Evolutionary conservation across 2,888 invertebrate species (phyloP).

Genomic region (Gastrophysa polygoni): DNA sequence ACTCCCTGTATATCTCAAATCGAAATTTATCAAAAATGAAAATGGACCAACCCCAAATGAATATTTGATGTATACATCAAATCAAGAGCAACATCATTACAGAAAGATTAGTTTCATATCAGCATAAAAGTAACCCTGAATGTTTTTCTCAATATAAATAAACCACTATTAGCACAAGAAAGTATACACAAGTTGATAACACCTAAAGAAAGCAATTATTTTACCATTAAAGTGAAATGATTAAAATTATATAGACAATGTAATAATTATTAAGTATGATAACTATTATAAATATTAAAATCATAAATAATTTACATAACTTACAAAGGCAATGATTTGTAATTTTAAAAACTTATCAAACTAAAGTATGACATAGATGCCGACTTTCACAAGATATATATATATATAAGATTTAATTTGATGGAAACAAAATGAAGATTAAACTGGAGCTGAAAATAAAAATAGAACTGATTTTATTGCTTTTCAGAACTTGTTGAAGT

Average conservation of each 20-base stretch:
- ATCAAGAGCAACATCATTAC: too few relatives aligned
- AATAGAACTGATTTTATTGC: not conserved
- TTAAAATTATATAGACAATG: slow-evolving; percentile 5
- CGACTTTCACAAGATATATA: slow-evolving; percentile 4
- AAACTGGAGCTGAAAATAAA: not conserved
- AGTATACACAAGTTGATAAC: slow-evolving; percentile 12
- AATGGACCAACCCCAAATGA: too few relatives aligned
- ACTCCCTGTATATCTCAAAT: too few relatives aligned
- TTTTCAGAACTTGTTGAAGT: not conserved
- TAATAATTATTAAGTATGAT: slow-evolving; percentile 3
- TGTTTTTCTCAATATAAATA: not conserved
- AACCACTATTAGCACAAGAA: not conserved
- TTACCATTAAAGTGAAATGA: not conserved
- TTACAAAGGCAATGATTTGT: slow-evolving; percentile 10
- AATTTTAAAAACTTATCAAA: slow-evolving; percentile 3
- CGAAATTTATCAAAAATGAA: too few relatives aligned
- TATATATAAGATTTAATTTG: not conserved
- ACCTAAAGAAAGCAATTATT: slow-evolving; percentile 10
- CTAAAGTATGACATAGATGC: slow-evolving; percentile 8
- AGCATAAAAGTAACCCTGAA: too few relatives aligned
- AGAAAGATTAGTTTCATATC: not conserved
- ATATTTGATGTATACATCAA: too few relatives aligned
- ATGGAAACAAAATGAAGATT: not conserved
- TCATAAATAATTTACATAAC: slow-evolving; percentile 17
- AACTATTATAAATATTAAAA: slow-evolving; percentile 11